Base-by-base conservation (phyloP, 1,140 invertebrate species). In the Tetramorium simillimum region DNA sequence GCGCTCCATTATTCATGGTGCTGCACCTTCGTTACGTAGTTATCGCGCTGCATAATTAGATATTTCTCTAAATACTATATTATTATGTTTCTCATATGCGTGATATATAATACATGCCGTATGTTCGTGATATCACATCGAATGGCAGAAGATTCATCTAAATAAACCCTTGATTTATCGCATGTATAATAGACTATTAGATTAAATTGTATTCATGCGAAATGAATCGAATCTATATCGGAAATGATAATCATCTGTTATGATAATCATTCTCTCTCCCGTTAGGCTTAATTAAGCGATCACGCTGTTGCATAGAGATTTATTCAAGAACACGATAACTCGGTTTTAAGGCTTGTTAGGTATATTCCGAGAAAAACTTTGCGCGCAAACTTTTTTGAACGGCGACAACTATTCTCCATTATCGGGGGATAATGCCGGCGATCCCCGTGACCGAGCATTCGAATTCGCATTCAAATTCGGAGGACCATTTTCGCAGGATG, bases 41-140 rank as follows among this genome's bases (percentile, higher is more conserved):
- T 89, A 77, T 89, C 86, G 49, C n/a, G 78, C 37, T 67, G 67
- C 53, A 77, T 85, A 89, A 89, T 89, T 88, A 72, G 70, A 72
- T 49, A 46, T 51, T 40, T 46, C 86, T 60, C 69, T 75, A 69
- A 73, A 53, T 63, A 58, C 16, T 40, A 5, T 24, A 10, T 21
- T 24, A 40, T 60, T 56, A 16, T 3, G 14, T 46, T 43, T 67
- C 46, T 28, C 21, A 60, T 40, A 33, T 46, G 78, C 18, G 33
- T 21, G n/a, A 63, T 18, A 18, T 37, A 72, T 53, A 33, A 53
- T 56, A 16, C 37, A 24, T 21, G 21, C 49, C 33, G 14, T 33
- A 70, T 72, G 72, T 82, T 73, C 78, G 67, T 37, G 69, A 84
- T 73, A 84, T 73, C 43, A 40, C 53, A 84, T 81, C 37, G 78